Conservation (phyloP, 2,113 vertebrate genomes). For the Daubentonia madagascariensis region DNA sequence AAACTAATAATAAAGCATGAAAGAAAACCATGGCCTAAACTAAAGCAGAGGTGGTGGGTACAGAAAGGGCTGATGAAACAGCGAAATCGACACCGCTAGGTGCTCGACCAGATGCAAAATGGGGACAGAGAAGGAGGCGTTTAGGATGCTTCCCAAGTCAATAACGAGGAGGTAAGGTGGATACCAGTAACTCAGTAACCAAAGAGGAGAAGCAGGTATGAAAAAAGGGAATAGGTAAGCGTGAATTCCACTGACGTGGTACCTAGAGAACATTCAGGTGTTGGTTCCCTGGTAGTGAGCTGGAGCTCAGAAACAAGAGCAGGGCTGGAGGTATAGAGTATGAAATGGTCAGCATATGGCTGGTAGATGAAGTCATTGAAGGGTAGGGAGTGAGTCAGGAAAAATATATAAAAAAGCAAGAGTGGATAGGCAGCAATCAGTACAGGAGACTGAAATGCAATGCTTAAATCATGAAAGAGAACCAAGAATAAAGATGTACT, state of each 20-base stretch:
- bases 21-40: not conserved
- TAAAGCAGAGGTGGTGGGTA: too few relatives aligned
- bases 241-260: not conserved
- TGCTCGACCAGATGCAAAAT: not conserved
- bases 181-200: not conserved
- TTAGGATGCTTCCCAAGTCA: not conserved
- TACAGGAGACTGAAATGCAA: not conserved
- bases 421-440: not conserved
- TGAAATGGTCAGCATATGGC: not conserved
- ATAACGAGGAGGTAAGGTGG: not conserved
- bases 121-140: too few relatives aligned
- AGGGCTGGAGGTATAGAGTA: accelerated
- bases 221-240: not conserved
- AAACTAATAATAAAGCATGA: not conserved
- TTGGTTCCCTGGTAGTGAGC: not conserved
- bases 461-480: not conserved
- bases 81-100: accelerated
- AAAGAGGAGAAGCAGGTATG: not conserved
- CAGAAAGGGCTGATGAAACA: not conserved
- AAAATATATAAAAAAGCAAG: not conserved
- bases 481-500: not conserved
- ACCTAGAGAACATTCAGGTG: not conserved
- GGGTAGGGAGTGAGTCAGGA: not conserved
- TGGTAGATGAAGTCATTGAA: not conserved
- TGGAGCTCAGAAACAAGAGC: not conserved